Evolutionary conservation across 2,113 vertebrate species (phyloP), one percentile per base, ranked within the genome.

Genomic region (Myanophis thanlyinensis): DNA sequence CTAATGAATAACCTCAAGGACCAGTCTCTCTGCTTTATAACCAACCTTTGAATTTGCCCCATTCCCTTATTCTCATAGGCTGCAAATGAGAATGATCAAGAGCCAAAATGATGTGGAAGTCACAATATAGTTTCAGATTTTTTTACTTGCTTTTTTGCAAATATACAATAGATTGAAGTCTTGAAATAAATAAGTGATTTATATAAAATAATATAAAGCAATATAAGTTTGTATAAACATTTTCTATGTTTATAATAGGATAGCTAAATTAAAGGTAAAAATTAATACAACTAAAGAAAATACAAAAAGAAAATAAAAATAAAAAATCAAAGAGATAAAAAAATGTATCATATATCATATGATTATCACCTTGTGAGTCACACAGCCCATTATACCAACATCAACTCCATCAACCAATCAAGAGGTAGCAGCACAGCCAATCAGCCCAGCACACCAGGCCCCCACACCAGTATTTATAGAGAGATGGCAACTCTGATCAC

Each of bases 1-100:
- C 94, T 96, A 96, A 96, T 96, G 95, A 97, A 96, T 95, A 97
- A 96, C 92, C 95, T 95, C 12, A 12, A 96, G 97, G 93, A 96
- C 94, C 51, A 88, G 89, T 54, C 51, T 94, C 30, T 93, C 85
- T 93, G 92, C 91, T 96, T 80, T 94, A 88, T 95, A 53, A 48
- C 93, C 93, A 95, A 5, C 92, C 20, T 92, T 89, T 94, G 94
- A 94, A 87, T 85, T 49, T 88, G 56, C 44, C 85, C 56, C 51
- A 25, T 93, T 96, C 94, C 91, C 86, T 93, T 94, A 93, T 91
- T 94, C 92, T 95, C 95, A 86, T 49, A 95, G 86, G 87, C 47
- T 92, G 88, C 44, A 93, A 59, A 92, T 92, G 53, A 94, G 52
- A 91, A 93, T 44, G 48, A 94, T 91, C 80, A 89, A 87, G 44